Evolutionary conservation across 2,113 vertebrate species (phyloP).

Genomic region (Podiceps cristatus): DNA sequence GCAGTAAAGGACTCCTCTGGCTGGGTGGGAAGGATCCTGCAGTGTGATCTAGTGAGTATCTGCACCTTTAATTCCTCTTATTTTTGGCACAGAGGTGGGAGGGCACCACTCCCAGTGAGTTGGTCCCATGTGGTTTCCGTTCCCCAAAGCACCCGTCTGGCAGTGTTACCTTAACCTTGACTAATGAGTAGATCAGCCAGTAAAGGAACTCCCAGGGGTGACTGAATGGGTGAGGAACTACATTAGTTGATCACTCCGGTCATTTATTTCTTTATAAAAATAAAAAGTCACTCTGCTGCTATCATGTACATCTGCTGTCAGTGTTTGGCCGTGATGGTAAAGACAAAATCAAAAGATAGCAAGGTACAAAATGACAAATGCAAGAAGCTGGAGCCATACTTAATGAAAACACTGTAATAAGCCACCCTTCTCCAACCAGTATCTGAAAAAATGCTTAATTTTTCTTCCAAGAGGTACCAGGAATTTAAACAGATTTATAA

Average conservation of each 20-base stretch:
- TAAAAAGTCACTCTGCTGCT: neutral
- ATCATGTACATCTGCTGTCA: neutral
- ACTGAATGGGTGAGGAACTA: neutral
- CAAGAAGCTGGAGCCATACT: neutral
- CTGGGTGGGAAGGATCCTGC: neutral
- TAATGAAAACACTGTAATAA: neutral
- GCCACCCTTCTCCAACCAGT: neutral
- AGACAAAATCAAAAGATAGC: neutral
- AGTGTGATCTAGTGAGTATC: neutral
- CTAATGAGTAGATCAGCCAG: conserved; percentile 10
- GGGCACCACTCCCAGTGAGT: neutral
- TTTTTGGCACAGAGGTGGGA: neutral
- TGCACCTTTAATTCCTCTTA: neutral
- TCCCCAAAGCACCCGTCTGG: neutral
- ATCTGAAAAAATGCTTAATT: neutral
- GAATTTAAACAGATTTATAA: neutral
- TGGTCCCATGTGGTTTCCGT: neutral
- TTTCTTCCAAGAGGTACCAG: neutral
- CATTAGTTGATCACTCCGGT: neutral
- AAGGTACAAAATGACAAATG: neutral
- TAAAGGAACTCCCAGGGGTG: neutral
- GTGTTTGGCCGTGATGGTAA: neutral
- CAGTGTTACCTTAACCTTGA: neutral
- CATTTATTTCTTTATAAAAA: neutral
- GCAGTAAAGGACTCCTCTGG: neutral